phyloP scores from a whole-genome alignment of 2,113 vertebrate genomes.

The Grallaria varia region DNA sequence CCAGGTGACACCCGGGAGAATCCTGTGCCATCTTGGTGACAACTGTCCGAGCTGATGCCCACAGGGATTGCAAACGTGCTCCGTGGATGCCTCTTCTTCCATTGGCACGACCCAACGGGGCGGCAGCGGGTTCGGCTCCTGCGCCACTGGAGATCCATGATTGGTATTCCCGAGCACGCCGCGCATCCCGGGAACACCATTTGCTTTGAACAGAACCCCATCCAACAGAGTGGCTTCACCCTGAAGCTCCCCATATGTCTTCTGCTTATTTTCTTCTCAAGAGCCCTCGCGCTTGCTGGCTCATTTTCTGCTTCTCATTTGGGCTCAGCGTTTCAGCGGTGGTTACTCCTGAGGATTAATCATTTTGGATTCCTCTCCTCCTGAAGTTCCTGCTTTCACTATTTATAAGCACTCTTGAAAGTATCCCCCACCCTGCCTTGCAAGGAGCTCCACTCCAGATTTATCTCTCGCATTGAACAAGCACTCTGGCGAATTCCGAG shows the following conservation, averaged over 20 bases:
- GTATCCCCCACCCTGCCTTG: background rate
- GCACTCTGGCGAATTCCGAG: background rate
- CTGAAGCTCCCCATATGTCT: background rate
- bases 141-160: background rate
- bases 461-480: background rate
- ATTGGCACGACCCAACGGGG: background rate
- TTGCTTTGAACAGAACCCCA: slow-evolving; percentile 1
- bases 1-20: background rate
- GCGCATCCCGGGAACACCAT: background rate
- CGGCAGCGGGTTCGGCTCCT: background rate
- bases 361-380: background rate
- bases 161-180: background rate
- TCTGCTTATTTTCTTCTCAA: background rate
- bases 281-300: slow-evolving; percentile 9
- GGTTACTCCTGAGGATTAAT: background rate
- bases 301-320: background rate
- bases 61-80: background rate
- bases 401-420: background rate
- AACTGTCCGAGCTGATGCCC: background rate
- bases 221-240: background rate
- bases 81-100: background rate
- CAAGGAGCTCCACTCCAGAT: background rate
- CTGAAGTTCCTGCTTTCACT: background rate
- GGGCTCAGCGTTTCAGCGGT: background rate
- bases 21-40: background rate